Evolutionary conservation across 2,797 vertebrate species (phyloP).

Genomic region (Amphiprion clarkii): DNA sequence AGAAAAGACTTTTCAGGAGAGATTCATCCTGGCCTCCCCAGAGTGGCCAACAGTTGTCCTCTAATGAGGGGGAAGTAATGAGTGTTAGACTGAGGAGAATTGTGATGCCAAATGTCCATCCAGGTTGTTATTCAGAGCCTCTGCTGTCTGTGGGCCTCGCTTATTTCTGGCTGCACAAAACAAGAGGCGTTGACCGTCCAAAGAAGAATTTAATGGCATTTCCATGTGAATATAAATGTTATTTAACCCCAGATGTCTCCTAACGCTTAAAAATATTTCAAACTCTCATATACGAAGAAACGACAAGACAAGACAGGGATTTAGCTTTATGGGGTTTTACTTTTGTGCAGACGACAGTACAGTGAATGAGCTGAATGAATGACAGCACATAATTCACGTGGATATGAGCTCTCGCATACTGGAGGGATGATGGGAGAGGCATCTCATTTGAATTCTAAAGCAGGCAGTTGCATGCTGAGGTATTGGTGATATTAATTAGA

Average conservation of each 20-base stretch:
- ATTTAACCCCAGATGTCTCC: constrained; percentile 77
- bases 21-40: constrained; percentile 56
- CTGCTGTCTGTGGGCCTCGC: constrained; percentile 65
- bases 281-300: constrained; percentile 49
- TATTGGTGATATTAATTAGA: constrained; percentile 80
- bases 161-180: constrained; percentile 80
- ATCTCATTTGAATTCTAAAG: constrained; percentile 75
- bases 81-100: constrained; percentile 76
- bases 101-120: constrained; percentile 83
- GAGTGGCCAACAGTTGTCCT: constrained; percentile 78
- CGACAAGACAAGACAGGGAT: constrained; percentile 35
- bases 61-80: constrained; percentile 88
- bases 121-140: constrained; percentile 83
- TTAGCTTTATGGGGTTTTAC: constrained; percentile 38
- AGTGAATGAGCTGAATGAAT: constrained; percentile 48
- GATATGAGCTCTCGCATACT: constrained; percentile 50
- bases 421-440: constrained; percentile 45
- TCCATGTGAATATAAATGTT: constrained; percentile 84
- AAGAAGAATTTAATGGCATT: constrained; percentile 78
- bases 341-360: constrained; percentile 48
- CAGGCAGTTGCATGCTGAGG: constrained; percentile 58
- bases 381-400: constrained; percentile 55
- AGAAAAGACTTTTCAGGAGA: constrained; percentile 38
- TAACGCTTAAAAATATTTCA: constrained; percentile 65
- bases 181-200: constrained; percentile 73